Conservation (phyloP, 2,888 invertebrate species). For the Drosophila algonquin region DNA sequence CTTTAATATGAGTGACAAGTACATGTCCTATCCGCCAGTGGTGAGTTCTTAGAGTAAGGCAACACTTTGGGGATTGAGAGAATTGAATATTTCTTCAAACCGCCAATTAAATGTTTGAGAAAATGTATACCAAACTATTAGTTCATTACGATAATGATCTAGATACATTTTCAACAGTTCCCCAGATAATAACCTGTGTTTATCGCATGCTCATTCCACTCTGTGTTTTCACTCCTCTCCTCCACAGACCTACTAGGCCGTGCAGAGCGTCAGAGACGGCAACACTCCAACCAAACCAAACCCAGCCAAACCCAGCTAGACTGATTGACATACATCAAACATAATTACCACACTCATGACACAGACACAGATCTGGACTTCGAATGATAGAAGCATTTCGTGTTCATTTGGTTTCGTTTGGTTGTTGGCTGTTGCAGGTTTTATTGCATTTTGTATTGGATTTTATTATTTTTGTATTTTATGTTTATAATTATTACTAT, state of each 20-base stretch:
- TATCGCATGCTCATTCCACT: slow-evolving; percentile 27
- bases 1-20: slow-evolving; percentile 83
- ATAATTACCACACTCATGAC: slow-evolving; percentile 3
- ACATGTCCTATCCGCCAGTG: slow-evolving; percentile 83
- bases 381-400: slow-evolving; percentile 43
- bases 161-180: slow-evolving; percentile 13
- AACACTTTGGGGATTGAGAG: no score
- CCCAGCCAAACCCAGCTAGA: slow-evolving; percentile 63
- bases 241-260: slow-evolving; percentile 65
- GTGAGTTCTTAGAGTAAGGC: slow-evolving; percentile 58
- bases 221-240: slow-evolving; percentile 3
- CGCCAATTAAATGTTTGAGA: not conserved
- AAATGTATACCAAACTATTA: not conserved
- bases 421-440: slow-evolving; percentile 55
- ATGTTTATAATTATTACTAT: slow-evolving; percentile 73
- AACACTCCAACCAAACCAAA: slow-evolving; percentile 25
- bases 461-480: slow-evolving; percentile 46
- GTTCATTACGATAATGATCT: slow-evolving; percentile 21
- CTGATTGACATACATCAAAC: slow-evolving; percentile 69
- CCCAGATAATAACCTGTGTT: slow-evolving; percentile 34
- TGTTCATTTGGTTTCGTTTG: slow-evolving; percentile 42
- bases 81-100: no score
- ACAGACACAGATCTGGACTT: slow-evolving; percentile 16
- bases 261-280: slow-evolving; percentile 50
- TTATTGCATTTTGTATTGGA: slow-evolving; percentile 33